Evolutionary conservation across 2,888 invertebrate species (phyloP).

Genomic region (Ellobium chinense): DNA sequence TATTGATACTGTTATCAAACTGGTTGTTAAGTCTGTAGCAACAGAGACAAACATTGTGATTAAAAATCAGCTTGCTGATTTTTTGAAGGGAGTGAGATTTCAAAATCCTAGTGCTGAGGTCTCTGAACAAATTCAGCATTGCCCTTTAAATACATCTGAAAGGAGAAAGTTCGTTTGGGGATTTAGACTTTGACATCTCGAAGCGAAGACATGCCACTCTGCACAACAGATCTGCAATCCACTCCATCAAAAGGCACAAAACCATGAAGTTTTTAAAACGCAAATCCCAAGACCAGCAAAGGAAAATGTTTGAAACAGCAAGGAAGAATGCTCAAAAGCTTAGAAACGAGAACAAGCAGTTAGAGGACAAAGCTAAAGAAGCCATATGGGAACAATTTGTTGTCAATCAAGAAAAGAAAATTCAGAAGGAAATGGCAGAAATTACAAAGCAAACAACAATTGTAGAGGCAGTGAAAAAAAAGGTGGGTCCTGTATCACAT

Average conservation of each 20-base stretch:
- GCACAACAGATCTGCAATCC: not conserved
- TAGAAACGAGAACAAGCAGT: no score
- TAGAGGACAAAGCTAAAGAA: no score
- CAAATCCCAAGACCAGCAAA: not conserved
- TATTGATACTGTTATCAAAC: no score
- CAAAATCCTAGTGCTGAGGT: no score
- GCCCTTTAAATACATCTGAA: conserved; percentile 1
- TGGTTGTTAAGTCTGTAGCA: not conserved
- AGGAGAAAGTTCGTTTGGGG: conserved; percentile 12
- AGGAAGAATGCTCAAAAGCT: not conserved
- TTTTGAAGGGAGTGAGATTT: no score
- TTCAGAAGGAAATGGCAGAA: no score
- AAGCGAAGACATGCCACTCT: conserved; percentile 1
- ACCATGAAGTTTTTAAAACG: not conserved
- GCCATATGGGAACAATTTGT: no score
- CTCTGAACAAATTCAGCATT: no score
- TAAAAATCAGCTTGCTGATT: not conserved
- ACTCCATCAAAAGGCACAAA: conserved; percentile 1
- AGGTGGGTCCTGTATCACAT: no score
- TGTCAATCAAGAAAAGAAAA: no score
- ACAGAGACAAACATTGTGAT: not conserved
- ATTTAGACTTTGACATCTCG: not conserved
- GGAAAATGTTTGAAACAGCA: not conserved
- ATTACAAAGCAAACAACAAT: no score
- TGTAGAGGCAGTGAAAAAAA: no score